A percentile compares a stretch with the other conserved stretches of the same genome.
Conservation (phyloP, 2,113 vertebrate species). For the Donacobius atricapilla region DNA sequence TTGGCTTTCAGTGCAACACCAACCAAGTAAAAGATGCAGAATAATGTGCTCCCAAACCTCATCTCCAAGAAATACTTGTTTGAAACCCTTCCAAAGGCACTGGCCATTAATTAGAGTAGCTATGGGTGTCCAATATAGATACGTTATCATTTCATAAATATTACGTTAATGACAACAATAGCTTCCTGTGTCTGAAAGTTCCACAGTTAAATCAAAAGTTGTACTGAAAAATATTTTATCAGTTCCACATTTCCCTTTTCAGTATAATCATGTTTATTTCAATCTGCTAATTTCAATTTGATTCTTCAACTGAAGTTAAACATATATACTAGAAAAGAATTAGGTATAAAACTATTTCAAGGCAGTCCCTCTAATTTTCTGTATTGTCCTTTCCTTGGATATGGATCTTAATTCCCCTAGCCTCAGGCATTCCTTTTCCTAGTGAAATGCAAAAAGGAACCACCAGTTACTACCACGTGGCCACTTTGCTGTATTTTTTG, state of each 20-base stretch:
- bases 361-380: background rate
- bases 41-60: background rate
- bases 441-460: background rate
- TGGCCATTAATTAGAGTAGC: background rate
- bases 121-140: background rate
- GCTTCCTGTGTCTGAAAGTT: background rate
- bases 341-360: background rate
- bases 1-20: background rate
- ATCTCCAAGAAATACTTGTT: background rate
- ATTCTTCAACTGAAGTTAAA: background rate
- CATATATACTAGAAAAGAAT: background rate
- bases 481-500: background rate
- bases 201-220: background rate
- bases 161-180: background rate
- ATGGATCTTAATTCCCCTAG: background rate
- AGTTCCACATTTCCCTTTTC: background rate
- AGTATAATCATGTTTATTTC: background rate
- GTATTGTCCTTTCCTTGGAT: background rate
- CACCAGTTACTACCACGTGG: background rate
- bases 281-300: background rate
- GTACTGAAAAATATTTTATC: background rate
- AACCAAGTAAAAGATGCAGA: background rate
- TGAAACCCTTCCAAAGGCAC: background rate
- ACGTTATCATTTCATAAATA: background rate
- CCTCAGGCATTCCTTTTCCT: background rate